These are phyloP conservation scores for Pseudoips prasinana DNA, from an alignment of 2,888 invertebrate genomes.

Conservation along the genomic window DNA sequence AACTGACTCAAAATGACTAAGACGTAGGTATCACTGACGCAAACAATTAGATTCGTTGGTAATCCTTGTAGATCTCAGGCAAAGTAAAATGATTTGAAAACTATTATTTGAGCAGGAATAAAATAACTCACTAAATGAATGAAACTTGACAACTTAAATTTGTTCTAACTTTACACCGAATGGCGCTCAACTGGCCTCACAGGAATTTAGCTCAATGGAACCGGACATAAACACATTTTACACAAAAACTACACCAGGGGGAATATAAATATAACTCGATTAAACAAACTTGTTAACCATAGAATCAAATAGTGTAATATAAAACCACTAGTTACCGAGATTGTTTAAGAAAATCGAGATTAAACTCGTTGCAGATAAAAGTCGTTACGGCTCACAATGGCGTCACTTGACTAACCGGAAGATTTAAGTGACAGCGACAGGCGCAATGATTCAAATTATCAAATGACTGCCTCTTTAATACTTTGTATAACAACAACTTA, in stretches of 20 bases:
- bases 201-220: conserved; percentile 85
- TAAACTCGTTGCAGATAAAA: conserved; percentile 83
- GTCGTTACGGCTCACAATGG: conserved; percentile 93
- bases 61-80: conserved; percentile 3
- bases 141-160: conserved; percentile 50
- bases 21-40: conserved; percentile 15
- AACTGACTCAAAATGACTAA: conserved; percentile 19
- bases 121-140: conserved; percentile 25
- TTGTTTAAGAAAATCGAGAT: conserved; percentile 87
- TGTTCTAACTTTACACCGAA: conserved; percentile 73
- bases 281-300: conserved; percentile 65
- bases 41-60: conserved; percentile 10
- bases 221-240: conserved; percentile 79
- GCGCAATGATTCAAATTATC: conserved; percentile 40
- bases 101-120: conserved; percentile 13
- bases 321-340: conserved; percentile 75
- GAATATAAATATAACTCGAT: conserved; percentile 70
- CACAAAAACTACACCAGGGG: conserved; percentile 61
- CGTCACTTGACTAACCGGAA: conserved; percentile 85
- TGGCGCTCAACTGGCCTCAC: conserved; percentile 86
- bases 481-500: too few species aligned
- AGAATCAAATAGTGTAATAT: conserved; percentile 58
- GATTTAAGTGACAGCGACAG: conserved; percentile 54
- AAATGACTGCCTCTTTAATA: conserved; percentile 19
- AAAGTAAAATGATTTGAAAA: not conserved